Conservation (phyloP, 2,113 vertebrate species). For the Calonectris borealis region DNA sequence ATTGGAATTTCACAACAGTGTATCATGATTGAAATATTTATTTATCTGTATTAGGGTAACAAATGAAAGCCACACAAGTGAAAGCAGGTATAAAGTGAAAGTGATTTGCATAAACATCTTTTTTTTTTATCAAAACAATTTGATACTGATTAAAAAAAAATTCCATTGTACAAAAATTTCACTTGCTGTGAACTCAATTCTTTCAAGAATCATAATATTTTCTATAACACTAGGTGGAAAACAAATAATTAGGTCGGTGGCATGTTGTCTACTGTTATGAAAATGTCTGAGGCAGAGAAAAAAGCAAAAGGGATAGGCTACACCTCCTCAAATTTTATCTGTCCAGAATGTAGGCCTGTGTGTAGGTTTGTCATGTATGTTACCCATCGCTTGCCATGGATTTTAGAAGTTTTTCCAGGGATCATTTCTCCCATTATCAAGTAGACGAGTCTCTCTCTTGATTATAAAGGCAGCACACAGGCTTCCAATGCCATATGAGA, state of each 20-base stretch:
- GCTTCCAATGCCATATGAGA: background rate
- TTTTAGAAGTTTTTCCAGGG: background rate
- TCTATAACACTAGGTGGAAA: background rate
- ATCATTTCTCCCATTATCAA: background rate
- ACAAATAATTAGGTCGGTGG: background rate
- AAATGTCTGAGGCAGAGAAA: background rate
- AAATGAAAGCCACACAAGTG: background rate
- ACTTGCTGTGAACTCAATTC: background rate
- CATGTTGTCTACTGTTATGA: background rate
- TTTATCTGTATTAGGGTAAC: background rate
- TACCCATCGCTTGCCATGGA: background rate
- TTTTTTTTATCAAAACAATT: background rate
- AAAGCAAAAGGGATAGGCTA: background rate
- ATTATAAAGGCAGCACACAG: background rate
- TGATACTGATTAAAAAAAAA: background rate
- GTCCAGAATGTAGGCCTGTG: background rate
- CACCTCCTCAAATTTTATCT: background rate
- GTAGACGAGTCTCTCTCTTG: background rate
- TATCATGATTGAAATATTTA: background rate
- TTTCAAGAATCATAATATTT: background rate
- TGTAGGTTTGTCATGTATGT: background rate
- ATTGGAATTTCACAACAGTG: background rate
- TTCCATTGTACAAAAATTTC: background rate
- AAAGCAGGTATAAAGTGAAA: background rate
- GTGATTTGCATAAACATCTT: background rate